Base-by-base conservation (phyloP, 1,140 invertebrate genomes). In the Heliconius hewitsoni region DNA sequence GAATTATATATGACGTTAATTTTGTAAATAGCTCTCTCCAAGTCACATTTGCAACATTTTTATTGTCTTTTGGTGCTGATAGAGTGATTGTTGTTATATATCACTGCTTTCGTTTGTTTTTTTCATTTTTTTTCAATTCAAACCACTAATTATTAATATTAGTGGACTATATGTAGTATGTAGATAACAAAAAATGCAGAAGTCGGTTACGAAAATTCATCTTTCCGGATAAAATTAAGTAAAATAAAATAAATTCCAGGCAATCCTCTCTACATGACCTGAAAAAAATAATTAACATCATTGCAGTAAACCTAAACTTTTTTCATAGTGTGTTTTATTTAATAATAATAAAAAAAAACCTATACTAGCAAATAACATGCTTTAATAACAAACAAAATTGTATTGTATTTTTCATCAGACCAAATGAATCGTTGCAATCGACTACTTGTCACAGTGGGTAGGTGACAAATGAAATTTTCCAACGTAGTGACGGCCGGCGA, bases 381-480 rank as follows among this genome's bases (percentile, higher is more conserved):
- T 66, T 30, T 66, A 66, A 66, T 66, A 66, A 5, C 60, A 66
- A 23, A 66, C 60, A 66, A 66, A 66, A 13, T 37, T n/a, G 50
- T 72, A 39, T 72, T 72, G 71, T 23, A 77, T 77, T 71, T 77
- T 77, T 72, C 66, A 71, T 60, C 71, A 72, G 70, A n/a, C 11
- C 39, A 76, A 82, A 82, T 82, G 81, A 82, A 82, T 79, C 81
- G 76, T 71, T 77, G 81, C 75, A 82, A 77, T 79, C 74, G 77
- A 73, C 76, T 77, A 57, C 80, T 57, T 77, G 76, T 74, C 81
- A 79, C 80, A 82, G 81, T 71, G 77, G 76, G 76, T 76, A 70
- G 73, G 76, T 88, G 84, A 88, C 83, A 85, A 88, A 88, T 88
- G 84, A 88, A 86, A 88, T 86, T 85, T 86, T 71, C 80, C 78